phyloP scores from a whole-genome alignment of 2,888 invertebrate genomes.

The Gisinianus flammeolus region DNA sequence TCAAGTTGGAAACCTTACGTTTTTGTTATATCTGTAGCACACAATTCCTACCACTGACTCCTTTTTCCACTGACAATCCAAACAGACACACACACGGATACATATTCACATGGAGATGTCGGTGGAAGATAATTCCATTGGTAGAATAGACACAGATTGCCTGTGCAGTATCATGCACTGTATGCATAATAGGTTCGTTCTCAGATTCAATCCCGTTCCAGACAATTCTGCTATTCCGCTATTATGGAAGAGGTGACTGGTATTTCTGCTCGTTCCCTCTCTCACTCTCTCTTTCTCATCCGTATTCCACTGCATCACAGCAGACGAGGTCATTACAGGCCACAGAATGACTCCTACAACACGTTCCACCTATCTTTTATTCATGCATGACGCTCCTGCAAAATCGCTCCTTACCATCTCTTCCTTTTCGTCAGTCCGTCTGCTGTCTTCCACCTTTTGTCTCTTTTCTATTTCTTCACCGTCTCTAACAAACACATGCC shows the following conservation, averaged over 20 bases:
- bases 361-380: conserved; percentile 45
- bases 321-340: conserved; percentile 46
- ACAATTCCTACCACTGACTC: not conserved
- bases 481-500: no score
- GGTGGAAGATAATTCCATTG: not conserved
- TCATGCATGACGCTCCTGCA: conserved; percentile 43
- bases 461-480: no score
- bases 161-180: conserved; percentile 15
- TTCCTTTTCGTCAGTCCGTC: not conserved
- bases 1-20: not conserved
- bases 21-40: not conserved
- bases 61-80: not conserved
- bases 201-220: conserved; percentile 37
- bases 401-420: conserved; percentile 40
- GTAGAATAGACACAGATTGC: not conserved
- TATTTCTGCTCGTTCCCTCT: conserved; percentile 11
- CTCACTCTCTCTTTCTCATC: conserved; percentile 8
- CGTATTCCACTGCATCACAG: conserved; percentile 29
- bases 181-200: not conserved
- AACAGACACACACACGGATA: not conserved
- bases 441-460: not conserved
- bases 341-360: conserved; percentile 41
- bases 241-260: conserved; percentile 20
- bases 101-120: not conserved
- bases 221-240: conserved; percentile 34